phyloP scores from a whole-genome alignment of 2,113 vertebrate genomes.

The Peromyscus maniculatus region DNA sequence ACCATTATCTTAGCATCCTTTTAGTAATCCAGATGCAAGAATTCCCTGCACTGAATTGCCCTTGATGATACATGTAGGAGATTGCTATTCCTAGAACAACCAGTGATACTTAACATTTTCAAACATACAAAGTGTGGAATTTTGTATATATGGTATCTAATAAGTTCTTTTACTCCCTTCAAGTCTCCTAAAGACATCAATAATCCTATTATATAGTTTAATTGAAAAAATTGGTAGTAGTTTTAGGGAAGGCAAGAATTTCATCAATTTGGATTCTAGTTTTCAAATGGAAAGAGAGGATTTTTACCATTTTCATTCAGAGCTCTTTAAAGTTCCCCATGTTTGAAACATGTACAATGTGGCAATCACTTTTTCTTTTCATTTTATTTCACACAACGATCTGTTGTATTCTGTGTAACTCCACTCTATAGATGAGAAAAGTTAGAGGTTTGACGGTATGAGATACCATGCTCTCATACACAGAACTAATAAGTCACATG shows the following conservation, averaged over 20 bases:
- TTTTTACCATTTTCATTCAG: not conserved
- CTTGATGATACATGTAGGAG: not conserved
- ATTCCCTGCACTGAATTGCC: not conserved
- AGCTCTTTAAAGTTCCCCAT: not conserved
- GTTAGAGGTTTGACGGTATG: not conserved
- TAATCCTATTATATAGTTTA: not conserved
- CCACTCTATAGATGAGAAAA: not conserved
- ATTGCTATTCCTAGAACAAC: not conserved
- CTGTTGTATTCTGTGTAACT: not conserved
- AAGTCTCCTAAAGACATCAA: not conserved
- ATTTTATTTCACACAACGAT: not conserved
- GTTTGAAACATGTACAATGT: constrained; percentile 7
- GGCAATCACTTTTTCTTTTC: not conserved
- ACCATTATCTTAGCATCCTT: not conserved
- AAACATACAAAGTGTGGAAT: not conserved
- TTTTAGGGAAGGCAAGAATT: not conserved
- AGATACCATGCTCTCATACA: not conserved
- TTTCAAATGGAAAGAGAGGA: constrained; percentile 32
- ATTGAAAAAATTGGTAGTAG: not conserved
- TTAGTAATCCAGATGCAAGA: not conserved
- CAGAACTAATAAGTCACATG: not conserved
- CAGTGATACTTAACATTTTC: not conserved
- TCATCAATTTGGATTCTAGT: not conserved
- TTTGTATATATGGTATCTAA: not conserved
- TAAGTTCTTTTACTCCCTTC: not conserved